Base-by-base conservation (phyloP, 2,888 invertebrate species). In the Aethes cnicana region DNA sequence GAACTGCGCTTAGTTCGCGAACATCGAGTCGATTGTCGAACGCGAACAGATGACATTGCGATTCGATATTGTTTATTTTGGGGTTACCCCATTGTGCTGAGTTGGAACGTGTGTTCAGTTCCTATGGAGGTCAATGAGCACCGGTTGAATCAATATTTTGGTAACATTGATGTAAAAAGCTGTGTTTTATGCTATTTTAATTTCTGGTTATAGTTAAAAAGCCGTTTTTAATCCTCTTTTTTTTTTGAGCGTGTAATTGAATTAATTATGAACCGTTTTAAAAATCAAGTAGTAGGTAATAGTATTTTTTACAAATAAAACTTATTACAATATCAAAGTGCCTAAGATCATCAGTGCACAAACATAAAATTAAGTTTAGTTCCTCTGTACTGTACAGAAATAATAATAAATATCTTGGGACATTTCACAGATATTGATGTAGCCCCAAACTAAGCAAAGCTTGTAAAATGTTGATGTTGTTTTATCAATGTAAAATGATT, bases 31-130 rank as follows among this genome's bases (percentile, higher is more conserved):
- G 48, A 36, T 50, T 50, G 36, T 53, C 26, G 52, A 66, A 64
- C 65, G 68, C 72, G 68, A 74, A 72, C 71, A 72, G 74, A 76
- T 81, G 80, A 81, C 81, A 78, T 68, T 59, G 60, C 62, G 60
- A 64, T 64, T 55, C 61, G 61, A 65, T 65, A 68, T 55, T 69
- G 66, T 76, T 76, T 74, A 62, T 65, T 70, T 66, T 59, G 63
- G 68, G 69, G 68, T 66, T 59, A 57, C 56, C 53, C 53, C 55
- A 57, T 54, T 55, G 50, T 62, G 47, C 47, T 18, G 43, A 42
- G 41, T 57, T 55, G 47, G 48, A 44, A 33, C 46, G 26, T 44
- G 46, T 57, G 48, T 57, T 47, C 43, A 41, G 39, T 39, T 50
- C 42, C n/a, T n/a, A n/a, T n/a, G n/a, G n/a, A 44, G 49, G 44